Base-by-base conservation (phyloP, 2,888 invertebrate genomes). In the Polyploca ridens region DNA sequence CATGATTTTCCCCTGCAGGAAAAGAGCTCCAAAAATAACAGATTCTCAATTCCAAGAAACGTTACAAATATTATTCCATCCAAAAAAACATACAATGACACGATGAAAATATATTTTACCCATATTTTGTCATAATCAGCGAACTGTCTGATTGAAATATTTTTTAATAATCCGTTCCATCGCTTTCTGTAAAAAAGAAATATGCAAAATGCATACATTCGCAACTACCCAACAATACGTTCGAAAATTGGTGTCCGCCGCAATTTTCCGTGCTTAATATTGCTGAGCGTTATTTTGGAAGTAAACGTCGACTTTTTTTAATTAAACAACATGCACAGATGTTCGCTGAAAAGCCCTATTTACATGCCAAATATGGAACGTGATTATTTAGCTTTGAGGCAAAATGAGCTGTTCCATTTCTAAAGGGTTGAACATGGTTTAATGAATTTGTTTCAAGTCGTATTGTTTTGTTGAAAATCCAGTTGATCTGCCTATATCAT, bases 271-370 rank as follows among this genome's bases (percentile, higher is more conserved):
- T 54, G 54, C 54, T 54, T 54, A 19, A 54, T 54, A 54, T 54
- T 19, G 19, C 16, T 54, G 54, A 19, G 54, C 54, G 54, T 19
- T 54, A 54, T 54, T 54, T 14, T 19, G 8, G 19, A 19, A 19
- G 54, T 19, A 54, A 19, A 54, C 54, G 54, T 10, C 10, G 19
- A 19, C 10, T 54, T 54, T 54, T 54, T 54, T 54, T 54, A 54
- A 54, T 54, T 54, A 54, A 54, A 54, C 54, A 54, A 54, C 54
- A 54, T 19, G 54, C 54, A 54, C 54, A 54, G 19, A 54, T 54
- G 54, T 19, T 19, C 10, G 54, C 10, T 54, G 19, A 7, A 49
- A 16, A 19, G 16, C 19, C 19, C 16, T 19, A 54, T 54, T 41
- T 54, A 54, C 54, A 54, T 54, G 19, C 19, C 19, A 54, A n/a